Conservation (phyloP, 92 coral and sea anemone species). For the Zoanthus gigantus region DNA sequence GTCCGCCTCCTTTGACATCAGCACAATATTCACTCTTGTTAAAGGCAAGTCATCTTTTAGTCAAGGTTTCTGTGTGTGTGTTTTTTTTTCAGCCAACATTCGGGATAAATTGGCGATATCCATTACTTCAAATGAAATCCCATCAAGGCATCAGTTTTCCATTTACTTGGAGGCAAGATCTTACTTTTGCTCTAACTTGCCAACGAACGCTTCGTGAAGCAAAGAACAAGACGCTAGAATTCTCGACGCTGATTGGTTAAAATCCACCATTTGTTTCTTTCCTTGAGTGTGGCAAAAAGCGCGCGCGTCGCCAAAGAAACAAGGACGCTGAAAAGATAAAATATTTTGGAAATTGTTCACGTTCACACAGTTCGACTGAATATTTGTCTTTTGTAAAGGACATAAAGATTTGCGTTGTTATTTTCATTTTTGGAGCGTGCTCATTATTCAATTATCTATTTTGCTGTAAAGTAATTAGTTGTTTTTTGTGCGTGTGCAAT, state of each 20-base stretch:
- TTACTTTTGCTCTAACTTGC: slow-evolving; percentile 21
- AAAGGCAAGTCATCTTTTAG: background rate
- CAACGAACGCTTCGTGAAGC: slow-evolving; percentile 68
- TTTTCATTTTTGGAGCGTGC: too few relatives aligned
- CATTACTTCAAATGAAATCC: background rate
- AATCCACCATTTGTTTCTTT: slow-evolving; percentile 63
- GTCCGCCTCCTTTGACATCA: slow-evolving; percentile 43
- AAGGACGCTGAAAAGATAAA: background rate
- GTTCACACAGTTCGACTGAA: too few relatives aligned
- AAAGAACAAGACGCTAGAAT: slow-evolving; percentile 82
- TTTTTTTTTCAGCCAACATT: background rate
- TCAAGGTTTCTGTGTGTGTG: background rate
- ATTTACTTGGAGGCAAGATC: background rate
- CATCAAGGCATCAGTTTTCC: background rate
- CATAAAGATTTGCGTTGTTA: too few relatives aligned
- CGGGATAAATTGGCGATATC: background rate
- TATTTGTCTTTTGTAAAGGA: too few relatives aligned
- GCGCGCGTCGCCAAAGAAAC: slow-evolving; percentile 72
- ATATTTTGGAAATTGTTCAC: too few relatives aligned
- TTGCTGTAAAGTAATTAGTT: too few relatives aligned
- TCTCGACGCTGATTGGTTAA: slow-evolving; percentile 75
- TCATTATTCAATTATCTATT: too few relatives aligned
- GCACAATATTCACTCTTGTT: background rate
- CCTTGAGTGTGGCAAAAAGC: slow-evolving; percentile 63
- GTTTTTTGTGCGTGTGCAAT: too few relatives aligned